phyloP scores from a whole-genome alignment of 1,140 invertebrate genomes.

The Contarinia nasturtii region DNA sequence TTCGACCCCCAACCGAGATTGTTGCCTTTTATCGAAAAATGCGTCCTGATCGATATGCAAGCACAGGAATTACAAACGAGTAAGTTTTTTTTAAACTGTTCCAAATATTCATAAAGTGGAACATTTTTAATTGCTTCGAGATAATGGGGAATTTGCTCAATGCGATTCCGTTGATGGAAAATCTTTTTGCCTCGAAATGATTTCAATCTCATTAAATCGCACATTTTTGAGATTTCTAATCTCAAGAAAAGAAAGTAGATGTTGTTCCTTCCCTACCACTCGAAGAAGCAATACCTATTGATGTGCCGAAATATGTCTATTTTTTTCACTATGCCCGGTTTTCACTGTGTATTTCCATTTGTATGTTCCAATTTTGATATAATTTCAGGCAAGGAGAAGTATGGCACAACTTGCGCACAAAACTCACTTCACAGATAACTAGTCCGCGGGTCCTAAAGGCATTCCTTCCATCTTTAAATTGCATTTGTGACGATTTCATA shows the following conservation, averaged over 20 bases:
- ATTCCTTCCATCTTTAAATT: conserved; percentile 57
- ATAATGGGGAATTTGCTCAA: too few relatives aligned
- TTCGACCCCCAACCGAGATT: conserved; percentile 65
- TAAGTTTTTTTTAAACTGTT: conserved; percentile 26
- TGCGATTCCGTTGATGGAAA: too few relatives aligned
- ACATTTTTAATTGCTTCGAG: too few relatives aligned
- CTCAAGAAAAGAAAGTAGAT: too few relatives aligned
- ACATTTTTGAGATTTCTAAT: too few relatives aligned
- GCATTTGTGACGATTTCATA: conserved; percentile 62
- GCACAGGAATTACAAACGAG: conserved; percentile 63
- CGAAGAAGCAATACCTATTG: too few relatives aligned
- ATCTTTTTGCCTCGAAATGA: too few relatives aligned
- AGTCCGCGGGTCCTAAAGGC: conserved; percentile 52
- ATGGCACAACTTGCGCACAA: conserved; percentile 54
- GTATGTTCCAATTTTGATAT: background rate
- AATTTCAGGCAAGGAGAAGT: conserved; percentile 53
- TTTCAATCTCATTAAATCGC: too few relatives aligned
- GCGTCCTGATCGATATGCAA: conserved; percentile 59
- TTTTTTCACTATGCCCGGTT: conserved; percentile 8
- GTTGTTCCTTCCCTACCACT: too few relatives aligned
- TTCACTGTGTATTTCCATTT: conserved; percentile 3
- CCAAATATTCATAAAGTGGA: too few relatives aligned
- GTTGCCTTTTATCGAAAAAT: conserved; percentile 52
- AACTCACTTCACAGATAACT: conserved; percentile 56
- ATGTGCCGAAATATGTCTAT: background rate